Base-by-base conservation (phyloP, 2,888 invertebrate genomes). In the Pterostichus madidus region DNA sequence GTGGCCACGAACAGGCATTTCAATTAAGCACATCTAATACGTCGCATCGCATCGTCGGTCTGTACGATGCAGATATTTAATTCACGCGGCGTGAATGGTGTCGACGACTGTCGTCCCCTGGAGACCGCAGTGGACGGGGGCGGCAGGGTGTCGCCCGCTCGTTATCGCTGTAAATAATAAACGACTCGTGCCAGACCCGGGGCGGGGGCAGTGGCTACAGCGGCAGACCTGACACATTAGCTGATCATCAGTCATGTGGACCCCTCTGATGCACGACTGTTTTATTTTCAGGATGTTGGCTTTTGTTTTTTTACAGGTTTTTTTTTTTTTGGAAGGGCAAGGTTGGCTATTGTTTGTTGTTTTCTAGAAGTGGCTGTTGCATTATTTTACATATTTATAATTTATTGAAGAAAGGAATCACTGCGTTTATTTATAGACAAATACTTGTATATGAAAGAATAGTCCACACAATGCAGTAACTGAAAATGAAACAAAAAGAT, bases 91-190 rank as follows among this genome's bases (percentile, higher is more conserved):
- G 24, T 52, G 39, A 52, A 75, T 52, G 64, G 52, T 75, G 75
- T 49, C 49, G 49, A 15, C 15, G 59, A 24, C 64, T n/a, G 64
- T 87, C 84, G 59, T 84, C 86, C 85, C 85, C 87, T 87, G 87
- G 87, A 88, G 88, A 89, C 88, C 88, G 87, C 86, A 85, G 87
- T 13, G 31, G 24, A 8, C 35, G 46, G 7, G 53, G 46, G 44
- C n/a, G 59, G 78, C 53, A 24, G 56, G 56, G 56, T 87, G 87
- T 87, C 84, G 59, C 85, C 86, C 85, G 85, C 87, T 87, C 87
- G 88, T 89, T 89, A 89, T 88, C 88, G 87, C 86, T 85, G 87
- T 83, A 83, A 80, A 80, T 80, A 80, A 80, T 80, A 80, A 80
- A 80, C 80, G 80, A 80, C 24, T 35, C 80, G 73, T 73, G 71